Evolutionary conservation across 2,113 vertebrate species (phyloP).

Genomic region (Cnemophilus loriae): DNA sequence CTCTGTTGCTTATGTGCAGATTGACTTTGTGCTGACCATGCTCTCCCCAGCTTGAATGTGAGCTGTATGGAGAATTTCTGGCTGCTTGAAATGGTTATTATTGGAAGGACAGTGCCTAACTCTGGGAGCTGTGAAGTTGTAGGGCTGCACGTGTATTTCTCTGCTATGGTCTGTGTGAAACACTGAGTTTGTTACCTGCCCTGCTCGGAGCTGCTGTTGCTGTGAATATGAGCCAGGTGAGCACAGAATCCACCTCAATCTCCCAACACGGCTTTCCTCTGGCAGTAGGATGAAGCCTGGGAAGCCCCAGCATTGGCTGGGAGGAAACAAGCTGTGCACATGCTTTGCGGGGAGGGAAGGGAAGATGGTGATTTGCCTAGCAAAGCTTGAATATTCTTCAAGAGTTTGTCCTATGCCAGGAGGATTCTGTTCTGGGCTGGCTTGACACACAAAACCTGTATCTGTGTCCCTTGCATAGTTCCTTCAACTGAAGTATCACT

Average conservation of each 20-base stretch:
- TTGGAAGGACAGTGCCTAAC: background rate
- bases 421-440: background rate
- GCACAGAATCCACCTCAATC: background rate
- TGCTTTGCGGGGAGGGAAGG: background rate
- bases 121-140: background rate
- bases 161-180: background rate
- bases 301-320: background rate
- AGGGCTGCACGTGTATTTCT: background rate
- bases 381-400: background rate
- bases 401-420: background rate
- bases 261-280: background rate
- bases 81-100: background rate
- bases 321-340: background rate
- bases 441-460: background rate
- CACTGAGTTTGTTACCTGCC: background rate
- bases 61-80: background rate
- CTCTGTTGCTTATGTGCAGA: background rate
- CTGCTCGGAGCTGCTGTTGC: background rate
- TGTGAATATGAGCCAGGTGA: background rate
- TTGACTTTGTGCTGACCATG: background rate
- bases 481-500: background rate
- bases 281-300: background rate
- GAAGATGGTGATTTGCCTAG: background rate
- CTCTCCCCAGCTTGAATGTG: background rate
- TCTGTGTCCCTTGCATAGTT: background rate